Evolutionary conservation across 2,888 invertebrate species (phyloP), one percentile per base, ranked within the genome.

Genomic region (Hemaris fuciformis): DNA sequence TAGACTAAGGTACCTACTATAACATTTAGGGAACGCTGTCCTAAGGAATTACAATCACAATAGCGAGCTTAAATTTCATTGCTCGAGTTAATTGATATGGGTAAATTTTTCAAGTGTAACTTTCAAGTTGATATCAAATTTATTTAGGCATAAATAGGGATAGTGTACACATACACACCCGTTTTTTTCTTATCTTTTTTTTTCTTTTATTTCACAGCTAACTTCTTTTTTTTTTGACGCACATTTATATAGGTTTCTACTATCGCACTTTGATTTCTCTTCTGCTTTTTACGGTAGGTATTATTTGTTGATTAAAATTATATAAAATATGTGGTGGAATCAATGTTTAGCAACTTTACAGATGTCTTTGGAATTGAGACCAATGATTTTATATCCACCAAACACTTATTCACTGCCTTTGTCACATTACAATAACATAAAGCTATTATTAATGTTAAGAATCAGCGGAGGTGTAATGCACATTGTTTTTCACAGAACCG

Each of bases 401-500:
- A n/a, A n/a, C n/a, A n/a, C n/a, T n/a, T n/a, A n/a, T n/a, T n/a
- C n/a, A n/a, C n/a, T n/a, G n/a, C n/a, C n/a, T n/a, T n/a, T n/a
- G n/a, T n/a, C n/a, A 38, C 3, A 38, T n/a, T 38, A 38, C 13
- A 38, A 38, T 38, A 38, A n/a, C 10, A n/a, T 38, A n/a, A 38
- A 13, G 4, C 3, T n/a, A 38, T 3, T 13, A 38, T 10, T 13
- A 13, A n/a, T 3, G n/a, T 38, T 59, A 48, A 68, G 65, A 62
- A 57, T 65, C 66, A 67, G 66, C 66, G 62, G 70, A 79, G 73
- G 80, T 80, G 78, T 81, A 81, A 84, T 79, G 73, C 81, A 80
- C 77, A 68, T 88, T 89, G 88, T 87, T 83, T 77, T 90, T 87
- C 88, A 79, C 96, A 97, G 97, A 97, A 93, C 95, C 96, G 76